These are phyloP conservation scores for Orius insidiosus DNA, from an alignment of 1,140 invertebrate genomes.

Conservation along the genomic window DNA sequence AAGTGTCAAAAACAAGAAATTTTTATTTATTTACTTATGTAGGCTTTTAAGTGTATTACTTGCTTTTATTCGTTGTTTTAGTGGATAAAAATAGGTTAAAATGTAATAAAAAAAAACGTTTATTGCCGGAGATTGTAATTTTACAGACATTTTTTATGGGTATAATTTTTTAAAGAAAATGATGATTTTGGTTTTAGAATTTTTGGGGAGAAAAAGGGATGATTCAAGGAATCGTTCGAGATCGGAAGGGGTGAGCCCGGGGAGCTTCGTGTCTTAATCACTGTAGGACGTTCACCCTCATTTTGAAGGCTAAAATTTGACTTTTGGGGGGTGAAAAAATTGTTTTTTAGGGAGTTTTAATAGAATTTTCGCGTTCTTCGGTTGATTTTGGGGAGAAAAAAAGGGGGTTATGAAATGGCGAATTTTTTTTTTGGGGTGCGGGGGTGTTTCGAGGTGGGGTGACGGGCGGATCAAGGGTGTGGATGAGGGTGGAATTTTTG, in stretches of 20 bases:
- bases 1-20: too few species aligned
- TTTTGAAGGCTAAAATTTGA: neutral
- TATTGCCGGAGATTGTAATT: too few species aligned
- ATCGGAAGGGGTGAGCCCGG: neutral
- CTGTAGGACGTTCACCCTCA: neutral
- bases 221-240: neutral
- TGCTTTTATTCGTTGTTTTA: too few species aligned
- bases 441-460: constrained; percentile 2
- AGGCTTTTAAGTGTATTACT: too few species aligned
- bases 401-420: neutral
- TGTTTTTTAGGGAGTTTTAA: neutral
- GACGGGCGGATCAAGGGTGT: constrained; percentile 1
- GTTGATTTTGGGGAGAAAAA: neutral
- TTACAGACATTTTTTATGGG: too few species aligned
- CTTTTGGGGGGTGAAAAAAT: neutral
- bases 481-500: constrained; percentile 2
- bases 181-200: constrained; percentile 6
- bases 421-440: neutral
- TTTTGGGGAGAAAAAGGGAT: neutral
- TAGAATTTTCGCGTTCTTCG: too few species aligned
- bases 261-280: neutral
- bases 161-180: neutral
- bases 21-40: too few species aligned
- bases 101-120: too few species aligned
- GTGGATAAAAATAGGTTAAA: neutral